phyloP scores from a whole-genome alignment of 2,113 vertebrate genomes.

The Phaethon lepturus region DNA sequence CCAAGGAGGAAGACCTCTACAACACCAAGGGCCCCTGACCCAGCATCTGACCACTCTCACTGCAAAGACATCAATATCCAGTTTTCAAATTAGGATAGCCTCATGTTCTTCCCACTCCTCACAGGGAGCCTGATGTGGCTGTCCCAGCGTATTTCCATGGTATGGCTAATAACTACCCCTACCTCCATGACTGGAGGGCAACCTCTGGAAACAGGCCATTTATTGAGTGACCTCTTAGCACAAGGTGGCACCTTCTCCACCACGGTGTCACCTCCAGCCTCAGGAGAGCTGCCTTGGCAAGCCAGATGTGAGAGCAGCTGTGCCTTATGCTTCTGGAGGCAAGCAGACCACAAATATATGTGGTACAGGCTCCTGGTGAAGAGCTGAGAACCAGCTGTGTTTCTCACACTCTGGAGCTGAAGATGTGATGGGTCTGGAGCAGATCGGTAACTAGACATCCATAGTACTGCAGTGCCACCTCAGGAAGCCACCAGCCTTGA shows the following conservation, averaged over 20 bases:
- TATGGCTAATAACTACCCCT: background rate
- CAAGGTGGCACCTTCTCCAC: background rate
- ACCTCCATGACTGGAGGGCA: background rate
- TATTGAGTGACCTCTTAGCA: background rate
- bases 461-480: background rate
- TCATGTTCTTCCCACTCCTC: background rate
- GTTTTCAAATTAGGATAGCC: too few species aligned
- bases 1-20: background rate
- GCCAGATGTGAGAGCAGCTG: background rate
- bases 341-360: fast-evolving
- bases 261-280: background rate
- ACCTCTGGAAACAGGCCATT: background rate
- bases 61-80: background rate
- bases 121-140: background rate
- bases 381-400: background rate
- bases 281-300: background rate
- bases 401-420: background rate
- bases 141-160: background rate
- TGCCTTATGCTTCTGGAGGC: background rate
- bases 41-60: background rate
- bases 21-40: background rate
- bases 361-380: background rate
- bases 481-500: background rate
- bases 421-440: background rate
- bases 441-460: background rate